Conservation (phyloP, 2,888 invertebrate species). For the Periphyllus acericola region DNA sequence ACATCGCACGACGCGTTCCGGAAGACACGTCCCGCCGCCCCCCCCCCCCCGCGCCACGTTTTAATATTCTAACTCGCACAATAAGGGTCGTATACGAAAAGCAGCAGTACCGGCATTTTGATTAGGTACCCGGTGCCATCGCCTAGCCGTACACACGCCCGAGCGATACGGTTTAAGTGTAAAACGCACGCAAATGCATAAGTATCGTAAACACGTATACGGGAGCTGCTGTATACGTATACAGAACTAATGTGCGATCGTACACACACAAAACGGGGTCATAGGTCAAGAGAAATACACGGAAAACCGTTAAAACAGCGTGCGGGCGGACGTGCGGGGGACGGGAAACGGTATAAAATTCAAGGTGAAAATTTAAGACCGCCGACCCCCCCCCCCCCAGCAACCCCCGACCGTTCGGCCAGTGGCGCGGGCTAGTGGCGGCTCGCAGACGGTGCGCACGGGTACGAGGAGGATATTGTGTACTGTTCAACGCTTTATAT, state of each 20-base stretch:
- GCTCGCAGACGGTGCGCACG: neutral
- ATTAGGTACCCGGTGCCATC: conserved; percentile 52
- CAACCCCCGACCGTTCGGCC: too few species aligned
- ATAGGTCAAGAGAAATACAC: conserved; percentile 34
- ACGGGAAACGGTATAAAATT: conserved; percentile 18
- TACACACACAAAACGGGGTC: conserved; percentile 29
- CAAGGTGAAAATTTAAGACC: conserved; percentile 40
- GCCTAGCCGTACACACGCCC: conserved; percentile 45
- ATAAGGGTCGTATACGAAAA: neutral
- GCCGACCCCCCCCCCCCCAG: neutral
- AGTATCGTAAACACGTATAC: conserved; percentile 27
- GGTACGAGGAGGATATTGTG: neutral
- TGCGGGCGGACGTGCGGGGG: neutral
- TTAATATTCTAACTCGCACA: neutral
- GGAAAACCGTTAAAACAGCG: conserved; percentile 17
- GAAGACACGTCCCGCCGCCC: neutral
- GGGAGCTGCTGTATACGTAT: neutral
- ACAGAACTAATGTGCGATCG: neutral
- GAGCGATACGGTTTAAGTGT: conserved; percentile 41
- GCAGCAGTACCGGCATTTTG: conserved; percentile 10
- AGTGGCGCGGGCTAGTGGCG: neutral
- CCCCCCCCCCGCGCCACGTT: neutral
- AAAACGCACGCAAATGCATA: conserved; percentile 42
- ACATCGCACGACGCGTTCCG: conserved; percentile 6
- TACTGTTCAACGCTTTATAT: neutral